Conservation (phyloP, 2,888 invertebrate genomes). For the Oasisia sp. region DNA sequence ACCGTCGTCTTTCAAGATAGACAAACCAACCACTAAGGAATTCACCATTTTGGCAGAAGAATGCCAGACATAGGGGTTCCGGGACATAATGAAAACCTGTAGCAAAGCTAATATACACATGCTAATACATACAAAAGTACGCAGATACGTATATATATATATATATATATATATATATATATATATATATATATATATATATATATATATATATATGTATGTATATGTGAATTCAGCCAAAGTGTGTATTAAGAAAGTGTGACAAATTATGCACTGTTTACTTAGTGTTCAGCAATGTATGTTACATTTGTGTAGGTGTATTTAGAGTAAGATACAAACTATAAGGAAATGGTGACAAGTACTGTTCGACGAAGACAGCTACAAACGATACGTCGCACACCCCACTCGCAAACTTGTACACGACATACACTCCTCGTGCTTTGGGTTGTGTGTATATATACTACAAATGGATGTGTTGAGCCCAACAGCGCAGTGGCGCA, state of each 20-base stretch:
- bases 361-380: neutral
- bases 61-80: neutral
- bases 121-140: too few relatives aligned
- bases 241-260: neutral
- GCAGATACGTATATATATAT: too few relatives aligned
- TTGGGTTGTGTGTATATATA: too few relatives aligned
- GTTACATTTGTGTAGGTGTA: neutral
- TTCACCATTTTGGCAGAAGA: neutral
- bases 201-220: too few relatives aligned
- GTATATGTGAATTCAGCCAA: neutral
- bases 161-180: too few relatives aligned
- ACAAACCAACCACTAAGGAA: neutral
- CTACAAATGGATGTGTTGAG: too few relatives aligned
- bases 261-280: neutral
- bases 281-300: neutral
- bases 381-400: neutral
- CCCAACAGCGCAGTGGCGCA: too few relatives aligned
- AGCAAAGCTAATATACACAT: neutral
- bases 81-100: neutral
- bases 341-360: neutral
- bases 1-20: neutral
- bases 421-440: too few relatives aligned
- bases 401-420: too few relatives aligned
- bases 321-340: neutral
- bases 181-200: too few relatives aligned